Base-by-base conservation (phyloP, 2,888 invertebrate genomes). In the Drosophila putrida region DNA sequence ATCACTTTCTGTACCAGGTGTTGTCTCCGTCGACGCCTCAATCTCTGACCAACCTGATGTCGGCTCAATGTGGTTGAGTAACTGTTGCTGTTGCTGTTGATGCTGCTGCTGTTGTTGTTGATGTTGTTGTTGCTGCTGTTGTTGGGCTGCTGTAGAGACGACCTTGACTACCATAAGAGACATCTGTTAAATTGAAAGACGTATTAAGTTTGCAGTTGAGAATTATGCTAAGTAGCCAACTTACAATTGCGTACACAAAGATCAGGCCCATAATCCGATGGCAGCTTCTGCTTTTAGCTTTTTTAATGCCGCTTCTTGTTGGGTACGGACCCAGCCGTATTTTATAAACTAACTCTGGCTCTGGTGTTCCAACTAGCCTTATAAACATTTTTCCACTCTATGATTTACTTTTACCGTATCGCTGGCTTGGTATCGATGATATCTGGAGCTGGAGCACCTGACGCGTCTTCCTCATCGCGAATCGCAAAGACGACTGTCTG, bases 401-500 rank as follows among this genome's bases (percentile, higher is more conserved):
- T 27, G 47, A 43, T 62, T 60, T 28, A 51, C 71, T 66, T 73
- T 70, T 60, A 66, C 68, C 71, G 57, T 65, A 69, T 66, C 68
- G 61, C 59, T 73, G 71, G 53, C 69, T 65, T 49, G 54, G 51
- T 77, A 70, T 74, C 73, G 68, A 59, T 78, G 69, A 55, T 69
- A 58, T 71, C 46, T 76, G 55, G 57, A 47, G 58, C 39, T 74
- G 71, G 76, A 83, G 71, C 77, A 81, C 70, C 69, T 79, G 83
- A 71, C 77, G 81, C 90, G 89, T 88, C 90, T 89, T 91, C 89
- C 84, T 90, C 91, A 91, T 91, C 89, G 90, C 91, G 91, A 84
- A 88, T 88, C 84, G 76, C 79, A 80, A 80, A 66, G 64, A 88
- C 74, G 86, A 86, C 86, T 86, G 86, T 68, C 64, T 80, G 74